Conservation (phyloP, 2,888 invertebrate species). For the Eretmocerus hayati region DNA sequence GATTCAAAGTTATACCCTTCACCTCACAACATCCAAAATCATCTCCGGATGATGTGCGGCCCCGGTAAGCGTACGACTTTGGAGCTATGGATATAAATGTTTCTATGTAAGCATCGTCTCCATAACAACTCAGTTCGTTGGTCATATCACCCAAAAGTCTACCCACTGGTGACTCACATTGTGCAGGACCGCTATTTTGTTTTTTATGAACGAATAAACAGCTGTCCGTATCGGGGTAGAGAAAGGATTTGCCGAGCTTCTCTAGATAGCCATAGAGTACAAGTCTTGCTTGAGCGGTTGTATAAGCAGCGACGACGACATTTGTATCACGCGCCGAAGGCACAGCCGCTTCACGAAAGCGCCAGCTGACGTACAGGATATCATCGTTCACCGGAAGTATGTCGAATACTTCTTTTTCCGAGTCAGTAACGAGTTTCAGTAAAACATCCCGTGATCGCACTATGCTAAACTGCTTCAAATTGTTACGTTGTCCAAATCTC, state of each 20-base stretch:
- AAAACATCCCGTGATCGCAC: too few relatives aligned
- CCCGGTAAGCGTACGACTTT: conserved; percentile 14
- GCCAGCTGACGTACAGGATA: too few relatives aligned
- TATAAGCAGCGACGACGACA: conserved; percentile 12
- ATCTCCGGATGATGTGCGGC: not conserved
- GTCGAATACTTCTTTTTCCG: too few relatives aligned
- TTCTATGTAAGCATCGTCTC: too few relatives aligned
- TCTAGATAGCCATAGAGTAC: conserved; percentile 36
- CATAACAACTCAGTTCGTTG: conserved; percentile 8
- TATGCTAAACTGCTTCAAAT: not conserved
- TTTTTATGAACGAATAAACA: too few relatives aligned
- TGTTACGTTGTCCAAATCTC: conserved; percentile 12
- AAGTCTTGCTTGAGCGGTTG: conserved; percentile 8
- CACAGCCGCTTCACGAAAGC: too few relatives aligned
- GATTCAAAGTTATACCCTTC: too few relatives aligned
- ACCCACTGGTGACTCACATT: not conserved
- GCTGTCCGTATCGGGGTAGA: too few relatives aligned
- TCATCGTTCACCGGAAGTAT: conserved; percentile 2
- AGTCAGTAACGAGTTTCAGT: too few relatives aligned
- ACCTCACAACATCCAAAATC: conserved; percentile 6
- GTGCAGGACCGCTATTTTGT: too few relatives aligned
- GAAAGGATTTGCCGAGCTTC: conserved; percentile 26
- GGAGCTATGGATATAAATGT: conserved; percentile 8
- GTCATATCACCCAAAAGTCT: conserved; percentile 10
- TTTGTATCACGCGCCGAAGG: not conserved